Evolutionary conservation across 2,797 vertebrate genomes (phyloP).

Genomic region (Lepus oiostolus): DNA sequence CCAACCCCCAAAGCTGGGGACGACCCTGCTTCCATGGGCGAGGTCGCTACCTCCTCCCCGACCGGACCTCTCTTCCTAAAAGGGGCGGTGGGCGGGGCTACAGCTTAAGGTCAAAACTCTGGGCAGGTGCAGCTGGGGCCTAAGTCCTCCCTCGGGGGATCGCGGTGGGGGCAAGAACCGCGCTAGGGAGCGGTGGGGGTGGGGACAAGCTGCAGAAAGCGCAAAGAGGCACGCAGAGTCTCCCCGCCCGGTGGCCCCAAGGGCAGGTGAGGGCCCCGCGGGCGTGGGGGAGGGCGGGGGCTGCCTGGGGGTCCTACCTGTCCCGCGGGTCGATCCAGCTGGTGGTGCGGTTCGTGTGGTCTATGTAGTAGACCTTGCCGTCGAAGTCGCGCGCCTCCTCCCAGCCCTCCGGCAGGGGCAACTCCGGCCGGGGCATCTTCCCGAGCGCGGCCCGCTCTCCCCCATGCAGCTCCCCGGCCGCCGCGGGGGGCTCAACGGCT

Average conservation of each 20-base stretch:
- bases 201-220: background rate
- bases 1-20: background rate
- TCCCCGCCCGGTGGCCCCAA: background rate
- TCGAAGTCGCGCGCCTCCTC: constrained; percentile 98
- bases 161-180: background rate
- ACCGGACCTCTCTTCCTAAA: background rate
- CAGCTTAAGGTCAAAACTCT: constrained; percentile 80
- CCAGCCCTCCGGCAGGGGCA: constrained; percentile 98
- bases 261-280: background rate
- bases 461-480: constrained; percentile 77
- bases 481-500: constrained; percentile 73
- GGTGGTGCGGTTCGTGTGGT: constrained; percentile 95
- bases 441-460: constrained; percentile 73
- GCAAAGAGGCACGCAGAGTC: background rate
- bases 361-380: constrained; percentile 97
- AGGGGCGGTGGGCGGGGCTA: constrained; percentile 52
- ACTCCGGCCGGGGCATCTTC: constrained; percentile 96
- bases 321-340: constrained; percentile 99
- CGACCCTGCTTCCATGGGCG: background rate
- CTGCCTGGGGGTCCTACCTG: constrained; percentile 89
- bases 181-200: background rate
- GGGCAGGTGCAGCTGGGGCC: constrained; percentile 76
- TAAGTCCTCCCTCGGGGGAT: constrained; percentile 55
- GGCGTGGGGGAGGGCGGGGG: fast-evolving
- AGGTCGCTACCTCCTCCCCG: background rate